phyloP scores from a whole-genome alignment of 2,113 vertebrate species.

The Falcunculus frontatus region DNA sequence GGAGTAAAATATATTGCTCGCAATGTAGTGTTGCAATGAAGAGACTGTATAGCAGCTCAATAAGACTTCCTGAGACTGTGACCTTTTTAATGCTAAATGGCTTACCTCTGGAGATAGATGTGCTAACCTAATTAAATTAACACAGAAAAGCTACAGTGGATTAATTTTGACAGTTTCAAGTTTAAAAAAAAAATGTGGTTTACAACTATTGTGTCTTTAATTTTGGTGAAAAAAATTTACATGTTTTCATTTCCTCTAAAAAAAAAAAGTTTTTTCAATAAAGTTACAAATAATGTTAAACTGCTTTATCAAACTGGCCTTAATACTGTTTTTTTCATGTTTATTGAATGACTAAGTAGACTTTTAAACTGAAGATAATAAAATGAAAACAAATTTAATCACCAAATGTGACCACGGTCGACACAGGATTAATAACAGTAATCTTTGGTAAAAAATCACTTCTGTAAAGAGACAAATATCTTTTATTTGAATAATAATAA shows the following conservation, averaged over 20 bases:
- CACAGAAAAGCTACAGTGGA: background rate
- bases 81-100: background rate
- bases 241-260: background rate
- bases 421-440: background rate
- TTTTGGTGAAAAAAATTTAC: background rate
- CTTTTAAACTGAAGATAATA: background rate
- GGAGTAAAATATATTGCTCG: background rate
- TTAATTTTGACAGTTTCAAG: background rate
- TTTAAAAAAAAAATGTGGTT: background rate
- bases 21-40: background rate
- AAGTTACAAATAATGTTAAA: background rate
- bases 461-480: background rate
- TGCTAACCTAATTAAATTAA: background rate
- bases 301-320: background rate
- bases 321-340: background rate
- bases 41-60: background rate
- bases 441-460: background rate
- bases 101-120: background rate
- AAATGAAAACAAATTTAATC: background rate
- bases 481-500: background rate
- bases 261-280: fast-evolving
- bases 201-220: background rate
- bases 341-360: background rate
- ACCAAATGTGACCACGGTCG: background rate
- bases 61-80: background rate